These are phyloP conservation scores for Agriotes lineatus DNA, from an alignment of 2,888 invertebrate genomes.

Conservation along the genomic window DNA sequence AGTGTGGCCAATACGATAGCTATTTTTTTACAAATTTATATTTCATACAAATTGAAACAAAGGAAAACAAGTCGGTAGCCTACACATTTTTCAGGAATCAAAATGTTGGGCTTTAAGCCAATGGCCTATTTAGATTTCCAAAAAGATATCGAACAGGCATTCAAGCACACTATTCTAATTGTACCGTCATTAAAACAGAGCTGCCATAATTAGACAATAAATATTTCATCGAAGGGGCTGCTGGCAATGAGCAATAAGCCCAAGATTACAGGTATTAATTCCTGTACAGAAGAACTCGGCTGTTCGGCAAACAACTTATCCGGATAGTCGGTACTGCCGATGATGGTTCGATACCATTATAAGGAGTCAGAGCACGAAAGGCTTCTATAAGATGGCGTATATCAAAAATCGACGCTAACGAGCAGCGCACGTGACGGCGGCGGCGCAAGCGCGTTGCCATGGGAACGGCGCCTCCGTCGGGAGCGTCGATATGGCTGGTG, in stretches of 20 bases:
- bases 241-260: neutral
- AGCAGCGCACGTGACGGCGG: constrained; percentile 61
- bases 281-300: neutral
- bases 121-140: no score
- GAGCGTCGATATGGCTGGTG: constrained; percentile 64
- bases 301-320: neutral
- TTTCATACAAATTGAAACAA: no score
- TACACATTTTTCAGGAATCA: no score
- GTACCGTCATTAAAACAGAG: no score
- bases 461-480: constrained; percentile 63
- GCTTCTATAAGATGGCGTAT: constrained; percentile 66
- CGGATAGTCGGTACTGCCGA: constrained; percentile 3
- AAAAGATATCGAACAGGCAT: no score
- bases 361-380: constrained; percentile 47
- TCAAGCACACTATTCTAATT: neutral
- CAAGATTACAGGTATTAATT: neutral
- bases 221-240: neutral
- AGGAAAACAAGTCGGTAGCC: no score
- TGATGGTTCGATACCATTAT: constrained; percentile 44
- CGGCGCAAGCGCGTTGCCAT: constrained; percentile 61
- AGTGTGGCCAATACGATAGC: no score
- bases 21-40: no score
- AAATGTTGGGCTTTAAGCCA: no score
- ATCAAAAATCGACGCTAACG: constrained; percentile 67
- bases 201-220: neutral